These are phyloP conservation scores for Agrilus biguttatus DNA, from an alignment of 2,888 invertebrate genomes.

Conservation along the genomic window DNA sequence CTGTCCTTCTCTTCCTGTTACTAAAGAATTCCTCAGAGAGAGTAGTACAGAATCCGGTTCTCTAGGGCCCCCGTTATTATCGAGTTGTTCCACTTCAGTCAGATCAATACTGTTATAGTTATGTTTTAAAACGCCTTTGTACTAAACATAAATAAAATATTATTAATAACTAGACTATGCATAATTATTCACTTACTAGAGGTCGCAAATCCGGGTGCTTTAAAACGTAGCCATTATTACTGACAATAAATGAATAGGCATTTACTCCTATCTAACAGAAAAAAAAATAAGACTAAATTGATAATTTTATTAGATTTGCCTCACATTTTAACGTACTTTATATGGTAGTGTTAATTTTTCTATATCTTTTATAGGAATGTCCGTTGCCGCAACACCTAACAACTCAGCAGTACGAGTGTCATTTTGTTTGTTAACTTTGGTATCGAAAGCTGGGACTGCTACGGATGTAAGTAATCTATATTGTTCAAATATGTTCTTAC, in stretches of 20 bases:
- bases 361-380: constrained; percentile 85
- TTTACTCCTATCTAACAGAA: constrained; percentile 77
- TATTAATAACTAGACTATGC: neutral
- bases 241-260: constrained; percentile 91
- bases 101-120: constrained; percentile 96
- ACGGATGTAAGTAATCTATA: constrained; percentile 77
- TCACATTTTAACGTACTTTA: constrained; percentile 37
- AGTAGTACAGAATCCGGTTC: constrained; percentile 44
- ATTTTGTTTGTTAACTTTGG: constrained; percentile 42
- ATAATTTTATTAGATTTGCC: neutral
- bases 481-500: constrained; percentile 18
- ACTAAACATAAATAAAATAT: constrained; percentile 23
- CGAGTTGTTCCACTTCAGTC: constrained; percentile 82
- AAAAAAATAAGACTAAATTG: constrained; percentile 1
- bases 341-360: constrained; percentile 78
- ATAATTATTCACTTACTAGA: constrained; percentile 44
- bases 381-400: constrained; percentile 91
- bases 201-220: constrained; percentile 89
- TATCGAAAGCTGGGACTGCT: constrained; percentile 83
- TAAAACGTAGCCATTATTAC: constrained; percentile 91
- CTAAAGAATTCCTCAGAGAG: constrained; percentile 51
- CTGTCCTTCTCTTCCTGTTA: constrained; percentile 52
- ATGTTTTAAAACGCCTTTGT: constrained; percentile 56
- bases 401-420: constrained; percentile 55
- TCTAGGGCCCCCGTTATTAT: constrained; percentile 50